Percentiles rank a stretch among this genome's conserved stretches.
These are phyloP conservation scores for Maconellicoccus hirsutus DNA, from an alignment of 1,140 invertebrate species.

Conservation along the genomic window DNA sequence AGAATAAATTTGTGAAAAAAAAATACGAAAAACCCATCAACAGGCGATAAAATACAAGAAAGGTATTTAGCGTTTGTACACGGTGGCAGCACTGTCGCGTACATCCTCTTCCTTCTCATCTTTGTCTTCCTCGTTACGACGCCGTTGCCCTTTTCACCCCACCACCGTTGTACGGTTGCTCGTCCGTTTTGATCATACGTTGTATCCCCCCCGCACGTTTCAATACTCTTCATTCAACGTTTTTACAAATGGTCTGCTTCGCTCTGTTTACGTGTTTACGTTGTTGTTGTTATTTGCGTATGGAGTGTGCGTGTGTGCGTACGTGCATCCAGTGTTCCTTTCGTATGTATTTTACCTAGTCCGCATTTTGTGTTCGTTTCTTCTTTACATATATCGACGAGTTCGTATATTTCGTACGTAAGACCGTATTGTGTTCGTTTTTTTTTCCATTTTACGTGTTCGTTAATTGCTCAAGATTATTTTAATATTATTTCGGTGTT, in stretches of 20 bases:
- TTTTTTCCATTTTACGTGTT: no score
- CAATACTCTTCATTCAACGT: conserved; percentile 2
- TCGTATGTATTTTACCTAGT: background rate
- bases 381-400: background rate
- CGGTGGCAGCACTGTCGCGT: background rate
- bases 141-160: background rate
- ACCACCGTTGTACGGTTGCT: background rate
- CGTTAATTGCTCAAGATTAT: background rate
- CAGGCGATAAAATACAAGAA: no score
- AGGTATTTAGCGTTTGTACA: background rate
- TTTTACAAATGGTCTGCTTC: conserved; percentile 13
- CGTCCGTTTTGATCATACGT: background rate
- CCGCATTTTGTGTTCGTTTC: background rate
- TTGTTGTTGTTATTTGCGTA: conserved; percentile 16
- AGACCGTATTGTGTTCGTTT: conserved; percentile 17
- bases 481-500: no score
- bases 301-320: conserved; percentile 12
- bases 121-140: background rate
- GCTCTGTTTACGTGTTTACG: conserved; percentile 22
- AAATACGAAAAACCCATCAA: no score
- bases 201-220: background rate
- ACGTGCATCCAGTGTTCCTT: background rate
- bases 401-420: background rate
- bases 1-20: no score
- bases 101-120: conserved; percentile 14